A percentile compares a stretch with the other conserved stretches of the same genome.
phyloP scores from a whole-genome alignment of 2,888 invertebrate genomes.

The Thelaira solivaga region DNA sequence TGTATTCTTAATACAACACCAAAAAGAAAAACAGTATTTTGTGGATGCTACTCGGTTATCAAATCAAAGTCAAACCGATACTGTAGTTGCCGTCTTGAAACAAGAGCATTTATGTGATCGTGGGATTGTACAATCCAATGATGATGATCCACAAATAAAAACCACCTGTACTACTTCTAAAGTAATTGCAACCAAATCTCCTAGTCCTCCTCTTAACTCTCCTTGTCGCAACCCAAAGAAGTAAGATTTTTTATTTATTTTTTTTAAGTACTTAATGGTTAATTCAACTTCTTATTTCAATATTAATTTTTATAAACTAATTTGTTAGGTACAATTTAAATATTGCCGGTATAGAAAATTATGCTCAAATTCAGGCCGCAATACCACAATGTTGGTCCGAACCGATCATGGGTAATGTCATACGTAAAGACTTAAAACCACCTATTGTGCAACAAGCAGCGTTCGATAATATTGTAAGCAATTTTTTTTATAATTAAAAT shows the following conservation, averaged over 20 bases:
- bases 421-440: conserved; percentile 84
- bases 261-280: not conserved
- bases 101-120: not conserved
- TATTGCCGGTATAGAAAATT: conserved; percentile 88
- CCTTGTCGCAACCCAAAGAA: conserved; percentile 33
- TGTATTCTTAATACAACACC: conserved; percentile 33
- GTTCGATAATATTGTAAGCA: conserved; percentile 84
- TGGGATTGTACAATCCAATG: conserved; percentile 5
- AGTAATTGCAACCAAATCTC: conserved; percentile 12
- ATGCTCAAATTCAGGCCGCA: conserved; percentile 82
- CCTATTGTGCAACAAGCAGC: conserved; percentile 91
- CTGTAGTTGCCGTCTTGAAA: not conserved
- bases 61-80: not conserved
- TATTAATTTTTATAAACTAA: conserved; percentile 22
- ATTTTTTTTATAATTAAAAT: not conserved
- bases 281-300: not conserved
- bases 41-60: not conserved
- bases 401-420: conserved; percentile 81
- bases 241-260: conserved; percentile 40
- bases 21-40: conserved; percentile 17
- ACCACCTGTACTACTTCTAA: not conserved
- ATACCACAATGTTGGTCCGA: conserved; percentile 87
- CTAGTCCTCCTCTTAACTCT: conserved; percentile 15
- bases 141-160: conserved; percentile 9
- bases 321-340: conserved; percentile 81